Conservation (phyloP, 1,140 invertebrate genomes). For the Aporrectodea caliginosa region DNA sequence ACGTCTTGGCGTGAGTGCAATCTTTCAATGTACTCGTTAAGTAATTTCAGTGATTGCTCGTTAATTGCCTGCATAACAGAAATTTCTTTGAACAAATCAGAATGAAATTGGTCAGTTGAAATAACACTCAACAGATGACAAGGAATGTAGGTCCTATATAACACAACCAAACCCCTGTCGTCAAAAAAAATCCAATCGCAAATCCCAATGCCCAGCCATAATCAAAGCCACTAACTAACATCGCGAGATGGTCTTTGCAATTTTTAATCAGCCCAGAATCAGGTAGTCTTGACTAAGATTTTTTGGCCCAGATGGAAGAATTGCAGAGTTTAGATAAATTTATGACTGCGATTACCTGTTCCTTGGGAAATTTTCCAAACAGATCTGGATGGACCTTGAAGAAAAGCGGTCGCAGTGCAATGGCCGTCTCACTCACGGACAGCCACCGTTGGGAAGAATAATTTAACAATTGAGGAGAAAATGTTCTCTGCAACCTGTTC, state of each 20-base stretch:
- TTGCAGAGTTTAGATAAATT: background rate
- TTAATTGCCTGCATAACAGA: background rate
- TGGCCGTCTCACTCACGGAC: slow-evolving; percentile 44
- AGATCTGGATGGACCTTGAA: slow-evolving; percentile 92
- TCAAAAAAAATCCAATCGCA: background rate
- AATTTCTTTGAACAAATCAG: background rate
- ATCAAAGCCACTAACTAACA: background rate
- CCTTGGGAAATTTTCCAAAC: slow-evolving; percentile 82
- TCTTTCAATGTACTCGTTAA: background rate
- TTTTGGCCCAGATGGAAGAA: background rate
- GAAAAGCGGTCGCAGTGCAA: slow-evolving; percentile 85
- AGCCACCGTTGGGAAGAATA: background rate
- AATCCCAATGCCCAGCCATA: background rate
- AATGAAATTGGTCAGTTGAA: background rate
- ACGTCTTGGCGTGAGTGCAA: background rate
- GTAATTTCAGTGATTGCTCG: background rate
- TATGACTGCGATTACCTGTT: slow-evolving; percentile 62
- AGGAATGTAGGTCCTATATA: background rate
- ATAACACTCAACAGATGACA: background rate
- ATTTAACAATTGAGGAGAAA: too few species aligned
- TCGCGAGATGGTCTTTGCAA: too few species aligned
- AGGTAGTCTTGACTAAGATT: background rate
- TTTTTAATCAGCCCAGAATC: background rate
- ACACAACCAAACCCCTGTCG: background rate
- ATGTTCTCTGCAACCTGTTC: too few species aligned